Evolutionary conservation across 2,113 vertebrate genomes (phyloP).

Genomic region (Urocitellus parryii): DNA sequence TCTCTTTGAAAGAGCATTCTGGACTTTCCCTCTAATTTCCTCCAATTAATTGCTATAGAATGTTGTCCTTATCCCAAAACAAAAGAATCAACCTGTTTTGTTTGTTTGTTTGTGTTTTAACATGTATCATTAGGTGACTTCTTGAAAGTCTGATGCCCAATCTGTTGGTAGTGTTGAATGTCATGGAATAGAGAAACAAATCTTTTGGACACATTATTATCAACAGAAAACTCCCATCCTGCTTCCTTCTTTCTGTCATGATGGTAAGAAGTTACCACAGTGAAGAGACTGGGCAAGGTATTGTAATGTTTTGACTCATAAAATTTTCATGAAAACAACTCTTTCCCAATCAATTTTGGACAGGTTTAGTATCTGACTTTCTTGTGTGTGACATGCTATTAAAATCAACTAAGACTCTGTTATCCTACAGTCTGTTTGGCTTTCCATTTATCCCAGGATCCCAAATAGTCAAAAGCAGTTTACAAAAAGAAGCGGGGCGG

Average conservation of each 20-base stretch:
- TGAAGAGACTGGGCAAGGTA: conserved; percentile 3
- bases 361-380: conserved; percentile 30
- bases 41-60: conserved; percentile 4
- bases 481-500: not conserved
- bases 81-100: not conserved
- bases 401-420: not conserved
- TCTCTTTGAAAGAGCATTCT: not conserved
- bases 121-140: not conserved
- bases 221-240: not conserved
- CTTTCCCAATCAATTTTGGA: conserved; percentile 49
- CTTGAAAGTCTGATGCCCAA: not conserved
- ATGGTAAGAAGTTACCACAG: not conserved
- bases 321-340: conserved; percentile 57
- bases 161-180: not conserved
- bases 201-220: not conserved
- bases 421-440: not conserved
- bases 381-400: not conserved
- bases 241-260: not conserved
- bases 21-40: not conserved
- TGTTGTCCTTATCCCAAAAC: not conserved
- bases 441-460: not conserved
- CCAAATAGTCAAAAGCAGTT: not conserved
- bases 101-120: not conserved
- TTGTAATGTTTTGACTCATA: conserved; percentile 63
- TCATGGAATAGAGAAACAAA: not conserved